These are phyloP conservation scores for Apamea crenata DNA, from an alignment of 2,888 invertebrate species.

Conservation along the genomic window DNA sequence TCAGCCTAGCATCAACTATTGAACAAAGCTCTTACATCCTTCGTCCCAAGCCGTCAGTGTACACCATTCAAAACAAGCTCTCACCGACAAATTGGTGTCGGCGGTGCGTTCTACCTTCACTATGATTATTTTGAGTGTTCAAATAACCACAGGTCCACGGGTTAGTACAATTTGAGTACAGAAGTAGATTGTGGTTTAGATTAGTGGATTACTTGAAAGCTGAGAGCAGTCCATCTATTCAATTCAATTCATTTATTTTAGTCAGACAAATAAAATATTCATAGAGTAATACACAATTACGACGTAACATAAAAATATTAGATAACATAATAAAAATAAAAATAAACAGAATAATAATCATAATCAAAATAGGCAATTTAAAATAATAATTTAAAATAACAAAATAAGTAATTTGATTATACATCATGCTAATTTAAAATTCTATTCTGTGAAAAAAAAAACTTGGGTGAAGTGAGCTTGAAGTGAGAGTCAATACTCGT, in stretches of 20 bases:
- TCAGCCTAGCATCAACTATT: neutral
- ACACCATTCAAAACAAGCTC: slow-evolving; percentile 9
- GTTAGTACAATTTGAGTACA: neutral
- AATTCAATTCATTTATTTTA: too few species aligned
- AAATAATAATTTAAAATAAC: too few species aligned
- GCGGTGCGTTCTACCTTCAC: neutral
- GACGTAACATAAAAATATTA: too few species aligned
- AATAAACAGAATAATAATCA: too few species aligned
- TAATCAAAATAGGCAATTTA: too few species aligned
- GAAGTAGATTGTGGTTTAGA: neutral
- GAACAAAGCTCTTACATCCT: neutral
- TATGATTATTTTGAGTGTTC: slow-evolving; percentile 12
- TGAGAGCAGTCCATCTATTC: neutral
- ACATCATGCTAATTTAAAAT: too few species aligned
- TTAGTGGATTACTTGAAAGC: neutral
- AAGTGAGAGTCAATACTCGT: too few species aligned
- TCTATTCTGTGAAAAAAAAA: neutral
- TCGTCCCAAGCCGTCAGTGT: neutral
- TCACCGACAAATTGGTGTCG: neutral
- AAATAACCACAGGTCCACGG: neutral
- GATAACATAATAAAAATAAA: too few species aligned
- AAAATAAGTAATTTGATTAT: too few species aligned
- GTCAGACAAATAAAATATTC: too few species aligned
- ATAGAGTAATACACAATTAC: too few species aligned
- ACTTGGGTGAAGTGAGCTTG: too few species aligned